Base-by-base conservation (phyloP, 2,113 vertebrate genomes). In the Oryzias celebensis region DNA sequence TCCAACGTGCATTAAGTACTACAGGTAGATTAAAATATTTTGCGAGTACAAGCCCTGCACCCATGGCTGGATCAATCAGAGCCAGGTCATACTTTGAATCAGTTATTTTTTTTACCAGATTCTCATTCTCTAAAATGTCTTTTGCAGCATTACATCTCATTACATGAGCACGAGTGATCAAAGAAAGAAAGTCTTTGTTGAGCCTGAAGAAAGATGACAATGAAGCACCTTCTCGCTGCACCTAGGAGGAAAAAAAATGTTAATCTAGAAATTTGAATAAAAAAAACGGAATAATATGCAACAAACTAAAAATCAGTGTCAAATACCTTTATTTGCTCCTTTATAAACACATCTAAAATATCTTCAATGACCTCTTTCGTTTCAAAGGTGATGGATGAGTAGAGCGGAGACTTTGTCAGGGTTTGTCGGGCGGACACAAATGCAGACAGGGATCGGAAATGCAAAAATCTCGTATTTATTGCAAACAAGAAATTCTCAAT, bases 1-100 rank as follows among this genome's bases (percentile, higher is more conserved):
- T 84, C 92, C 91, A 92, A 41, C 92, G 89, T 14, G 85, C 90
- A 43, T 91, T 91, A 10, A 92, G 81, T 23, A 90, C 92, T 2
- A 88, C 0, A 1, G 91, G 92, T 14, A 92, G 79, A 26, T 91
- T 87, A 15, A 92, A 70, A 58, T 88, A 90, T 65, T 89, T 86
- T 17, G 91, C 90, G 1, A 92, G 16, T 16, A 91, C 0, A 4
- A 88, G 49, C 0, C 90, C 91, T 4, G 51, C 14, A 14, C 59
- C 67, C 0, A 89, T 55, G 3, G 68, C 85, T 5, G 92, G 90
- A 67, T 92, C 91, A 2, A 87, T 89, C 6, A 93, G 85, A 31
- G 92, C 56, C 59, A 92, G 26, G 61, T 93, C 91, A 60, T 86
- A 93, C 1, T 71, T 24, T 13, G 89, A 62, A 3, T 85, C 76